Evolutionary conservation across 2,113 vertebrate species (phyloP), one percentile per base, ranked within the genome.

Genomic region (Amblyornis subalaris): DNA sequence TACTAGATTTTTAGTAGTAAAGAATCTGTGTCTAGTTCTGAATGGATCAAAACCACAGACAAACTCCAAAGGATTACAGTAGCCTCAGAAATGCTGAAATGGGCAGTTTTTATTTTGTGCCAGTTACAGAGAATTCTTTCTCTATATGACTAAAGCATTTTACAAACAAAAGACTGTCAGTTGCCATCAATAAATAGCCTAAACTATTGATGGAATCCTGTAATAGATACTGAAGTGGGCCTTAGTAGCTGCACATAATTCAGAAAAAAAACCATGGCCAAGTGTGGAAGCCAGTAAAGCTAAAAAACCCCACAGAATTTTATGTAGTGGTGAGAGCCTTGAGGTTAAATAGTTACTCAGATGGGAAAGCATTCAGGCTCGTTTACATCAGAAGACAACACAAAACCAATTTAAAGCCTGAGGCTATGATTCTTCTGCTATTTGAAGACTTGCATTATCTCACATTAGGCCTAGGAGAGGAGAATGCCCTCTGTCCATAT

Each of bases 261-360:
- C 36, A 81, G 64, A 5, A 38, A 50, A 85, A 42, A 40, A 79
- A 75, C 28, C 0, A 6, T 36, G 44, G 6, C 48, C 24, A 62
- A 80, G 10, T 44, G 15, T 74, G 18, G 40, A 86, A 81, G 36
- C 21, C 1, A 6, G 12, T 16, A n/a, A 15, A 80, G 36, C 33
- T 85, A 35, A 87, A 78, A 85, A 79, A 20, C 2, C 21, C 2
- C 21, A 62, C 33, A 91, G 38, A 73, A 47, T 70, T 88, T 55
- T 76, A 0, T 35, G 29, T 35, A 48, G 14, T 12, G 65, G n/a
- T 1, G 0, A 84, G 82, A 89, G 48, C 76, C 88, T 86, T 88
- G 48, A 77, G 83, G 85, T 92, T 77, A 88, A 91, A 88, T 83
- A 83, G 33, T 88, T 94, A 70, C 17, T 74, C 47, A 79, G 35